Conservation (phyloP, 2,888 invertebrate genomes). For the Pseudoips prasinana region DNA sequence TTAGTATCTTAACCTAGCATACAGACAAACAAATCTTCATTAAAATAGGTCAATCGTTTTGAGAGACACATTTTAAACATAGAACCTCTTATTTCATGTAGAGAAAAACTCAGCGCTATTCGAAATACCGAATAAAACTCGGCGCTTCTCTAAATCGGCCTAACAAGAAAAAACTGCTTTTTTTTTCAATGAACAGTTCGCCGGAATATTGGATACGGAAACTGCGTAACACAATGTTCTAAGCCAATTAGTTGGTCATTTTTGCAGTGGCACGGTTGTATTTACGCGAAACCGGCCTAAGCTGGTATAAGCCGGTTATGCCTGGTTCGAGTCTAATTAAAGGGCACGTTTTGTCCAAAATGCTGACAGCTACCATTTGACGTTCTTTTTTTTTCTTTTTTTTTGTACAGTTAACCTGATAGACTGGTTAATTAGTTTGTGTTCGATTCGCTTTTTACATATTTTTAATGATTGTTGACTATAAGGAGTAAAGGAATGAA, state of each 20-base stretch:
- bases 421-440: slow-evolving; percentile 64
- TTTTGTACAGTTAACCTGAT: slow-evolving; percentile 54
- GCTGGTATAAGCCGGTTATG: slow-evolving; percentile 78
- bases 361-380: slow-evolving; percentile 73
- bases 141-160: slow-evolving; percentile 36
- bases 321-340: slow-evolving; percentile 78
- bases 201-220: slow-evolving; percentile 71
- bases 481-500: slow-evolving; percentile 31
- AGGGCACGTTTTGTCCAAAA: slow-evolving; percentile 72
- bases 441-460: slow-evolving; percentile 36
- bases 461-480: slow-evolving; percentile 5
- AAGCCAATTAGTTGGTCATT: slow-evolving; percentile 80
- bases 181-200: slow-evolving; percentile 62
- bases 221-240: slow-evolving; percentile 71
- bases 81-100: too few species aligned
- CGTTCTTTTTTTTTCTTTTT: slow-evolving; percentile 47
- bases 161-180: slow-evolving; percentile 37
- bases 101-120: slow-evolving; percentile 5
- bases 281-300: slow-evolving; percentile 64
- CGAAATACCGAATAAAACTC: too few species aligned
- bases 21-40: too few species aligned
- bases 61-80: too few species aligned
- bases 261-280: slow-evolving; percentile 69
- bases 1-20: too few species aligned
- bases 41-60: too few species aligned